Conservation (phyloP, 2,888 invertebrate species). For the Lymantria monacha region DNA sequence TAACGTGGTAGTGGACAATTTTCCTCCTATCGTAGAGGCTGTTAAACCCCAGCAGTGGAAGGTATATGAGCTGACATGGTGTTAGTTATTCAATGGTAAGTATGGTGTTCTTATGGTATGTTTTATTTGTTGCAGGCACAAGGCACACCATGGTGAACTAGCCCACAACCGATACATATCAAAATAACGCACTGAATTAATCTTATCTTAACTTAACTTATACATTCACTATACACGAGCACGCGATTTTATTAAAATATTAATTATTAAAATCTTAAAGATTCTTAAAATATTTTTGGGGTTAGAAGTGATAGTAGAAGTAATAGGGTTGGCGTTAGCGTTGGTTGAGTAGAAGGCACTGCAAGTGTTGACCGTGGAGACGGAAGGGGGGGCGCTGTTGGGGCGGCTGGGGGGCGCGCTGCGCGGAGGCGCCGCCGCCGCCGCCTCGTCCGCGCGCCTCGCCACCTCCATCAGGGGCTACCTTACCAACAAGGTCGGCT, state of each 20-base stretch:
- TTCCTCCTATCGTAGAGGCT: no score
- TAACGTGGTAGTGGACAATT: no score
- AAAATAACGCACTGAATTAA: slow-evolving; percentile 69
- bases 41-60: no score
- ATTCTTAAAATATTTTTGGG: background rate
- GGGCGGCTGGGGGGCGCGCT: slow-evolving; percentile 86
- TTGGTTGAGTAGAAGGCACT: slow-evolving; percentile 34
- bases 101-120: background rate
- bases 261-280: background rate
- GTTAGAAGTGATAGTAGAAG: background rate
- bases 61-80: no score
- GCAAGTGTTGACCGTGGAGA: slow-evolving; percentile 74
- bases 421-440: slow-evolving; percentile 83
- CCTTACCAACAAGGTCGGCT: slow-evolving; percentile 85
- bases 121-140: slow-evolving; percentile 58
- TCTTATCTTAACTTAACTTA: slow-evolving; percentile 19
- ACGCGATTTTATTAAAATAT: slow-evolving; percentile 10
- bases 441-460: slow-evolving; percentile 86
- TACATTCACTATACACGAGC: background rate
- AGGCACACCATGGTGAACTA: slow-evolving; percentile 65
- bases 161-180: slow-evolving; percentile 68
- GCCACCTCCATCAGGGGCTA: slow-evolving; percentile 89
- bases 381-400: slow-evolving; percentile 81
- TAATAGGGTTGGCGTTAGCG: slow-evolving; percentile 4
- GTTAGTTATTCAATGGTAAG: no score